Evolutionary conservation across 2,797 vertebrate species (phyloP).

Genomic region (Manis pentadactyla): DNA sequence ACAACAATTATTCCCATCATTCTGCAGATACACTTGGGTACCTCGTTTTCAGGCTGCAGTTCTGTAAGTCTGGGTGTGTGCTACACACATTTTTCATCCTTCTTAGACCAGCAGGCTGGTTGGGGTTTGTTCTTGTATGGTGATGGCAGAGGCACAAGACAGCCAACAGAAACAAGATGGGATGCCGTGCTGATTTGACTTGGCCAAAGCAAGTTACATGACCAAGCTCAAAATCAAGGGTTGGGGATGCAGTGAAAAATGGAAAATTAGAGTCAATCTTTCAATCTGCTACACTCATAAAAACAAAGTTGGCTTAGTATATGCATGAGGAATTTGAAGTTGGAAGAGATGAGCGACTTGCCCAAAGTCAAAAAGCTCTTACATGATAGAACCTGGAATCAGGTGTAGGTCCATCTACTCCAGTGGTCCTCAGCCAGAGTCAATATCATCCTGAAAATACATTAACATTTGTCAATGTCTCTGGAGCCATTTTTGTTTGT

Average conservation of each 20-base stretch:
- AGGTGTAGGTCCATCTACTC: neutral
- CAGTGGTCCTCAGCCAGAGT: neutral
- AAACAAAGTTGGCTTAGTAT: neutral
- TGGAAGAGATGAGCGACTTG: neutral
- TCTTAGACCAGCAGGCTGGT: neutral
- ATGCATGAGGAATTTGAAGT: neutral
- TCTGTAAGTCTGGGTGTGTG: neutral
- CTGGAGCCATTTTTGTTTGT: neutral
- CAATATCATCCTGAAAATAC: neutral
- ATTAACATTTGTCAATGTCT: neutral
- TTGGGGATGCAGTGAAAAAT: neutral
- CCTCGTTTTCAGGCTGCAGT: neutral
- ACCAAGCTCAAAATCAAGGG: neutral
- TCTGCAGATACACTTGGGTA: neutral
- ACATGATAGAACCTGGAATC: neutral
- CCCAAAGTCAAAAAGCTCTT: neutral
- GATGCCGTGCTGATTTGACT: neutral
- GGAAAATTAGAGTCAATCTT: neutral
- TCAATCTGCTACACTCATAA: neutral
- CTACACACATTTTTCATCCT: neutral
- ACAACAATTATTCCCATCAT: too few relatives aligned
- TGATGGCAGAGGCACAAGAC: neutral
- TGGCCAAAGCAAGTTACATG: neutral
- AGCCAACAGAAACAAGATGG: neutral
- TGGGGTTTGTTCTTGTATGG: neutral